Base-by-base conservation (phyloP, 2,113 vertebrate genomes). In the Triplophysa rosa region DNA sequence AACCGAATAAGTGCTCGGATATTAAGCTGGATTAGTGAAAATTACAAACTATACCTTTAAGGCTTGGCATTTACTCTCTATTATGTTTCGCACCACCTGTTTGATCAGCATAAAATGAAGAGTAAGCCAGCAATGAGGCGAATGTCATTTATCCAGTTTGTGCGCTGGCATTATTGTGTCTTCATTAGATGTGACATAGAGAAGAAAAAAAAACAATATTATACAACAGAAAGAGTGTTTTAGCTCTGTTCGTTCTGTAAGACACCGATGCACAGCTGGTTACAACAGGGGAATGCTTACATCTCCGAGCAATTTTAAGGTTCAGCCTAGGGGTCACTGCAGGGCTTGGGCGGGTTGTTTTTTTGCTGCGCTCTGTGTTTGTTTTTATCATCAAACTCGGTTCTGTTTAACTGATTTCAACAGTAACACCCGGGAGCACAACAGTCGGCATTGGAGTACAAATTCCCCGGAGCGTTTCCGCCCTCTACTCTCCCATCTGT, bases 391-490 rank as follows among this genome's bases (percentile, higher is more conserved):
- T 63, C 67, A 72, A 62, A 40, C 62, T 73, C 42, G 4, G 11
- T 64, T 84, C 58, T 73, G 61, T 72, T 63, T 67, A 37, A 24
- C 54, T 54, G 68, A 77, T 58, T 67, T n/a, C 62, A 47, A 54
- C 75, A 29, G 64, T 21, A 67, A 14, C 61, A 66, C 45, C 29
- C 58, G 19, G 58, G 45, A 79, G 66, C 52, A 70, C 54, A 67
- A 58, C 29, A 14, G 52, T 58, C 23, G 17, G 37, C 23, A 29
- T 16, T 21, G 19, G 42, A 61, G 67, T 17, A 23, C 29, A 14
- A 12, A 77, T 59, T 71, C 59, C 77, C 73, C 10, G 24, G 24
- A 67, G 67, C n/a, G 23, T 64, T 40, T 69, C 67, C 21, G 26
- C 26, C n/a, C 58, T 74, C 68, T 19, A 52, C 63, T 67, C 62